A percentile compares a stretch with the other conserved stretches of the same genome.
Conservation (phyloP, 2,888 invertebrate genomes). For the Campopleginae sp. region DNA sequence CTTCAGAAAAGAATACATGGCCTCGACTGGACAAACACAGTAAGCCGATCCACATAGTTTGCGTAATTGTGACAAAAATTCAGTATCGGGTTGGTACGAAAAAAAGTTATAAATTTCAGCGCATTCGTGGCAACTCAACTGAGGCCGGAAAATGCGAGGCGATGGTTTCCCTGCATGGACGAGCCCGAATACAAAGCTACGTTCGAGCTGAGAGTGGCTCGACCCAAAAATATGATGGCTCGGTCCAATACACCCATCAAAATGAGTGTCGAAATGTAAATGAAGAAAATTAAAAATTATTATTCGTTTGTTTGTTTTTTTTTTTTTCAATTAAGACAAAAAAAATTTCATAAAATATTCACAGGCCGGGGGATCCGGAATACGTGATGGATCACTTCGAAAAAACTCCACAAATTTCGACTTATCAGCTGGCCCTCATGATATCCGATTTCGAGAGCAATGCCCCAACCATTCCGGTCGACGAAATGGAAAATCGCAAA, state of each 20-base stretch:
- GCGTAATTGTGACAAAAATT: too few relatives aligned
- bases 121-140: slow-evolving; percentile 89
- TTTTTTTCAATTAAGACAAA: too few relatives aligned
- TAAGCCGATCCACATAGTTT: slow-evolving; percentile 40
- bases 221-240: slow-evolving; percentile 86
- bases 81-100: too few relatives aligned
- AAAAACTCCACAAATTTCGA: slow-evolving; percentile 90
- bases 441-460: slow-evolving; percentile 88
- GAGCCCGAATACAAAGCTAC: slow-evolving; percentile 91
- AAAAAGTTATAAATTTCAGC: slow-evolving; percentile 80
- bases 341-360: slow-evolving; percentile 40
- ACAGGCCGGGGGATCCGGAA: slow-evolving; percentile 86
- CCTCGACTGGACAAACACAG: slow-evolving; percentile 84
- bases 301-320: too few relatives aligned
- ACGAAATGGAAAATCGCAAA: slow-evolving; percentile 82
- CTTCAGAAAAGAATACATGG: slow-evolving; percentile 88
- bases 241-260: slow-evolving; percentile 88
- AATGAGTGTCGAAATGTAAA: slow-evolving; percentile 87
- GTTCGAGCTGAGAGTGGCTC: slow-evolving; percentile 87
- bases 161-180: slow-evolving; percentile 93
- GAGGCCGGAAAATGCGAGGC: slow-evolving; percentile 90
- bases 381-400: slow-evolving; percentile 90
- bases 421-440: slow-evolving; percentile 90
- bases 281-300: slow-evolving; percentile 54
- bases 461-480: slow-evolving; percentile 79